phyloP scores from a whole-genome alignment of 2,113 vertebrate genomes.

The Leucoraja erinaceus region DNA sequence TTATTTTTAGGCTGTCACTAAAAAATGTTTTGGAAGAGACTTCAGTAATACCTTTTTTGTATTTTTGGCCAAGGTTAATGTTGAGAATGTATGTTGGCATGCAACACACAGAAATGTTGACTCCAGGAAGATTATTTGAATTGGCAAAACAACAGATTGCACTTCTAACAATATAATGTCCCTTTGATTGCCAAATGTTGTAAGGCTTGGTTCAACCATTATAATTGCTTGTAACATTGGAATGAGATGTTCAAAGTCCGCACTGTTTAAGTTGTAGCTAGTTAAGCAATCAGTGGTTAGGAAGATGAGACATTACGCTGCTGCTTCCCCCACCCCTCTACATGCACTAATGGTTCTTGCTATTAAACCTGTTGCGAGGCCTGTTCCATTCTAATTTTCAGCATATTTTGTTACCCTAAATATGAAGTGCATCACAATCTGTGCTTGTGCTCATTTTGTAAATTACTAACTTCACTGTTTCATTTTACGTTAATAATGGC shows the following conservation, averaged over 20 bases:
- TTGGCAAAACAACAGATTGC: neutral
- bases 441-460: slow-evolving; percentile 65
- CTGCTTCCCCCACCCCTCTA: slow-evolving; percentile 64
- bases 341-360: slow-evolving; percentile 86
- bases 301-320: slow-evolving; percentile 81
- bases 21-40: slow-evolving; percentile 8
- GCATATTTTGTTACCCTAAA: slow-evolving; percentile 73
- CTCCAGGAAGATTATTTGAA: neutral
- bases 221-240: neutral
- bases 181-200: neutral
- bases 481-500: slow-evolving; percentile 78
- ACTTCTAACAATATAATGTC: neutral
- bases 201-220: neutral
- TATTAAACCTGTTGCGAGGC: slow-evolving; percentile 78
- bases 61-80: neutral
- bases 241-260: neutral
- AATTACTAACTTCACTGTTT: slow-evolving; percentile 86
- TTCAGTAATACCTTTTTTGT: neutral
- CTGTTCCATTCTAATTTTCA: slow-evolving; percentile 79
- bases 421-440: slow-evolving; percentile 76
- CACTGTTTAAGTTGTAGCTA: neutral
- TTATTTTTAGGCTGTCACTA: neutral
- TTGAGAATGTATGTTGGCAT: neutral
- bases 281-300: slow-evolving; percentile 40
- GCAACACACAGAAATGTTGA: neutral